Base-by-base conservation (phyloP, 2,888 invertebrate genomes). In the Chesias legatella region DNA sequence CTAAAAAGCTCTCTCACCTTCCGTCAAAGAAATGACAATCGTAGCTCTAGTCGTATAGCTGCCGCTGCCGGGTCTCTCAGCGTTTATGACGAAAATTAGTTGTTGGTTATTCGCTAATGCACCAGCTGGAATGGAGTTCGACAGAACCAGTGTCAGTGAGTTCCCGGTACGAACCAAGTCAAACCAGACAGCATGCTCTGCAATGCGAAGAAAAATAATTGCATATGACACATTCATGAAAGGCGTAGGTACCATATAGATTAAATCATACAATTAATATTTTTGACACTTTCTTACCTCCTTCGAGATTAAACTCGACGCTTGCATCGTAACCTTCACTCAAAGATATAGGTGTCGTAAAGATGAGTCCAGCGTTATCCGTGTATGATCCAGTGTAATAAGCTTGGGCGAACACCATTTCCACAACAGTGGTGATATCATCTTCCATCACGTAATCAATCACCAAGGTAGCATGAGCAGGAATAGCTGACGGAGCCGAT, bases 341-440 rank as follows among this genome's bases (percentile, higher is more conserved):
- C 1, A 67, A 32, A 0, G 50, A 42, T 10, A 68, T 56, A 0
- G 40, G 26, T 3, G 45, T 37, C 1, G 39, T 38, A 21, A 62
- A 46, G 1, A 27, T 23, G 2, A 65, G 47, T 1, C 56, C 59
- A 3, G 3, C 29, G 6, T 23, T 21, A 6, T 40, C 36, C 3
- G 51, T 43, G 35, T 53, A 64, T 3, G 48, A 42, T 11, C 63
- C 65, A 6, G 53, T 56, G 34, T 66, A 68, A 42, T 51, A 62
- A 3, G 53, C 28, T 25, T 56, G 55, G 13, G 33, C 33, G 9
- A 43, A 43, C 24, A 43, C 29, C 11, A 37, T 36, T 29, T 43
- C 43, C 9, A 24, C 33, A 6, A 25, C 3, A 3, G 33, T n/a
- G 11, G 21, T 7, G 8, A 8, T 8, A 7, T 41, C 26, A 5